phyloP scores from a whole-genome alignment of 2,113 vertebrate species.

The Taxidea taxus region DNA sequence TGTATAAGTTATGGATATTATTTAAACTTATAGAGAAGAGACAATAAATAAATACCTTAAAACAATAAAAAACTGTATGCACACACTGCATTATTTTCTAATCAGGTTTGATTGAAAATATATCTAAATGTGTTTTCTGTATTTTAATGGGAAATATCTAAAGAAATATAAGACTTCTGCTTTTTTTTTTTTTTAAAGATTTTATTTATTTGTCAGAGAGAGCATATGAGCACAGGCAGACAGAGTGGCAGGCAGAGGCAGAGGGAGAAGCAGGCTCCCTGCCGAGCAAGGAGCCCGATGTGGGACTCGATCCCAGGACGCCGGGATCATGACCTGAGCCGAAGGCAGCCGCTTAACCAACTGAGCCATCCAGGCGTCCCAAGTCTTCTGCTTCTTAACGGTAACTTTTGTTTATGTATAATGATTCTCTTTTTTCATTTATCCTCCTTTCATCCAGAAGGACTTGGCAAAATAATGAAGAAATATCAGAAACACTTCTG shows the following conservation, averaged over 20 bases:
- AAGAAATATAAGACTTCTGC: background rate
- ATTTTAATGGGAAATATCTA: background rate
- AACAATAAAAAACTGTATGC: background rate
- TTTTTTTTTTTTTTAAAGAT: too few species aligned
- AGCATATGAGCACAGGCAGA: too few species aligned
- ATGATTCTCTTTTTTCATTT: background rate
- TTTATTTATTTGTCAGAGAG: too few species aligned
- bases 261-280: too few species aligned
- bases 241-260: too few species aligned
- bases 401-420: background rate
- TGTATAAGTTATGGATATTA: background rate
- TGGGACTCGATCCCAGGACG: too few species aligned
- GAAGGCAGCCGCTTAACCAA: too few species aligned
- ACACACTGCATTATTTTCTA: background rate
- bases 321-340: too few species aligned
- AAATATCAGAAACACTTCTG: background rate
- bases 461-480: background rate
- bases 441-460: background rate
- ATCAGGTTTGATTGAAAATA: background rate
- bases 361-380: too few species aligned
- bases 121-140: background rate
- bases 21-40: background rate
- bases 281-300: too few species aligned
- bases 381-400: background rate
- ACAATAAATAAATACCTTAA: background rate